Evolutionary conservation across 2,113 vertebrate species (phyloP).

Genomic region (Forbesichthys papilliferus): DNA sequence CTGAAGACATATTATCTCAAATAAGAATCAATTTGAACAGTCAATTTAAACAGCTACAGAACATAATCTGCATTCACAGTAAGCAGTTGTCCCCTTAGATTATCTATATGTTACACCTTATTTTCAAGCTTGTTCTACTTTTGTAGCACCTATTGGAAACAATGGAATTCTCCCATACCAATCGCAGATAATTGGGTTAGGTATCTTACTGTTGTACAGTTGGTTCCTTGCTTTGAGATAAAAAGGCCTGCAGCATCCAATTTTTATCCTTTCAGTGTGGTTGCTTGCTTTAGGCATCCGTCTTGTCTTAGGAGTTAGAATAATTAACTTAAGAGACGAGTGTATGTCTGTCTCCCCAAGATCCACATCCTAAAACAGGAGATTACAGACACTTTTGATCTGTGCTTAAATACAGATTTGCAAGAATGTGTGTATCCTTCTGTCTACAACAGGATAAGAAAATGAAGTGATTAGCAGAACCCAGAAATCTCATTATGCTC

Average conservation of each 20-base stretch:
- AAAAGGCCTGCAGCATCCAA: slow-evolving; percentile 31
- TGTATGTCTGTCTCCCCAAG: slow-evolving; percentile 26
- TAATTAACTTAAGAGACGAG: slow-evolving; percentile 60
- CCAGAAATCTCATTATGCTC: slow-evolving; percentile 61
- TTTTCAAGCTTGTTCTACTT: slow-evolving; percentile 2
- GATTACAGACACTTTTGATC: slow-evolving; percentile 64
- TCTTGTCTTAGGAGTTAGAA: slow-evolving; percentile 47
- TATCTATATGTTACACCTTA: neutral
- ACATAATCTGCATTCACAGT: neutral
- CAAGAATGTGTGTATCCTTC: slow-evolving; percentile 39
- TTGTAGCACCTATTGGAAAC: slow-evolving; percentile 1
- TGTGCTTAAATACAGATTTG: slow-evolving; percentile 60
- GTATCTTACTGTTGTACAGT: slow-evolving; percentile 7
- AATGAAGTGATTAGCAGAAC: slow-evolving; percentile 56
- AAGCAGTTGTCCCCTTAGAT: neutral
- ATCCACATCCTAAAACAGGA: slow-evolving; percentile 49
- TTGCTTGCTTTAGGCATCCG: slow-evolving; percentile 26
- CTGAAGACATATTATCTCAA: slow-evolving; percentile 24
- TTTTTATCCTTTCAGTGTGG: slow-evolving; percentile 10
- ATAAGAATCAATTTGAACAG: slow-evolving; percentile 23
- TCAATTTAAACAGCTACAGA: slow-evolving; percentile 5
- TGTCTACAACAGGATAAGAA: slow-evolving; percentile 45
- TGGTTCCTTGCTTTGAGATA: slow-evolving; percentile 29
- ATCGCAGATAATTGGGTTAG: slow-evolving; percentile 29
- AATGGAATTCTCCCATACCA: slow-evolving; percentile 16